Conservation (phyloP, 2,888 invertebrate genomes). For the Dimorphilus gyrociliatus region DNA sequence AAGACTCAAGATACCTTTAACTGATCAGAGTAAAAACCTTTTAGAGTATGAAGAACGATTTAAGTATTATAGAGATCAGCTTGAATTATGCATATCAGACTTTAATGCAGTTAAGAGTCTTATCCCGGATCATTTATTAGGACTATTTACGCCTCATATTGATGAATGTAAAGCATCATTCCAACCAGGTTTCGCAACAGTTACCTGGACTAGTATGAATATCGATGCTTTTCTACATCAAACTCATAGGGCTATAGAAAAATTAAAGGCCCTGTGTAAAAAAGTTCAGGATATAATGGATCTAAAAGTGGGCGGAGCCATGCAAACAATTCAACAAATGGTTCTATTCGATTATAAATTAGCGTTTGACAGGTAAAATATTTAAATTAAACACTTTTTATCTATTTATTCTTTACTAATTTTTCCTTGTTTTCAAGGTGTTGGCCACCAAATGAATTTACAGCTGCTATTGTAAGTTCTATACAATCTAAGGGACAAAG, state of each 20-base stretch:
- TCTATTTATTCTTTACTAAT: no score
- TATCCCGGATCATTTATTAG: slow-evolving; percentile 24
- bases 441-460: slow-evolving; percentile 27
- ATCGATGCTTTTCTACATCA: slow-evolving; percentile 37
- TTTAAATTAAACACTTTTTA: no score
- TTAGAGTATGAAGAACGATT: slow-evolving; percentile 30
- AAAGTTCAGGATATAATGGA: slow-evolving; percentile 25
- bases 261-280: slow-evolving; percentile 21
- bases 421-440: slow-evolving; percentile 6
- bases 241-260: slow-evolving; percentile 26
- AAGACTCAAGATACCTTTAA: slow-evolving; percentile 30
- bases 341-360: slow-evolving; percentile 28
- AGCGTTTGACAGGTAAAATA: slow-evolving; percentile 26
- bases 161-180: slow-evolving; percentile 25
- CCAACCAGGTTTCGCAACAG: slow-evolving; percentile 31
- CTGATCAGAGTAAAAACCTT: slow-evolving; percentile 27
- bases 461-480: slow-evolving; percentile 18
- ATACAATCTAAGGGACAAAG: slow-evolving; percentile 14
- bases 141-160: slow-evolving; percentile 25
- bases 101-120: slow-evolving; percentile 21
- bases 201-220: slow-evolving; percentile 38
- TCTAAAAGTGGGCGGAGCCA: slow-evolving; percentile 20
- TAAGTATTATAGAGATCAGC: slow-evolving; percentile 33
- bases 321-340: slow-evolving; percentile 24
- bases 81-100: slow-evolving; percentile 26